These are phyloP conservation scores for Psilopsiagon aurifrons DNA, from an alignment of 2,113 vertebrate genomes.

Conservation along the genomic window DNA sequence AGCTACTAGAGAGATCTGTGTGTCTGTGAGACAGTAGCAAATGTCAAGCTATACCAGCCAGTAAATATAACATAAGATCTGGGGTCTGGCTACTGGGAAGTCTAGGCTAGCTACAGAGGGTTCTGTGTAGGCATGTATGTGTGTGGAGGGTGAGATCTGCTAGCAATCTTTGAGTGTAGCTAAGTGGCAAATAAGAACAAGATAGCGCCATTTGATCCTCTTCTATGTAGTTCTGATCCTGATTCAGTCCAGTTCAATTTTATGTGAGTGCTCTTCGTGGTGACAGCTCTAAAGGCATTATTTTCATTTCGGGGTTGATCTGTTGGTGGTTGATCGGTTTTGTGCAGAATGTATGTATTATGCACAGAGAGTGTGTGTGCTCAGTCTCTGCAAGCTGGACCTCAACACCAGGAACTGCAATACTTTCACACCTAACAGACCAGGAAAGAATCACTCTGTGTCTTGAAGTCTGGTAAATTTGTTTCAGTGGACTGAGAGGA, in stretches of 20 bases:
- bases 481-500: neutral
- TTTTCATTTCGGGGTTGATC: neutral
- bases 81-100: neutral
- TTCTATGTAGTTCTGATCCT: neutral
- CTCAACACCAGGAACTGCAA: neutral
- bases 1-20: neutral
- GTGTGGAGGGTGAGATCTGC: neutral
- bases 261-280: neutral
- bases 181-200: neutral
- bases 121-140: fast-evolving
- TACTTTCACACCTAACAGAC: neutral
- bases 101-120: neutral
- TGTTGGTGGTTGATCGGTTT: neutral
- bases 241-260: neutral
- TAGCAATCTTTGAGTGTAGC: neutral
- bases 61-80: neutral
- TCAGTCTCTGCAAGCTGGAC: neutral
- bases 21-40: neutral
- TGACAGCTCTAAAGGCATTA: neutral
- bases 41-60: neutral
- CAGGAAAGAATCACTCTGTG: neutral
- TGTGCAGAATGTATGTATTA: neutral
- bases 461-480: neutral
- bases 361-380: neutral
- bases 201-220: neutral